Base-by-base conservation (phyloP, 2,113 vertebrate genomes). In the Megaceryle torquata region DNA sequence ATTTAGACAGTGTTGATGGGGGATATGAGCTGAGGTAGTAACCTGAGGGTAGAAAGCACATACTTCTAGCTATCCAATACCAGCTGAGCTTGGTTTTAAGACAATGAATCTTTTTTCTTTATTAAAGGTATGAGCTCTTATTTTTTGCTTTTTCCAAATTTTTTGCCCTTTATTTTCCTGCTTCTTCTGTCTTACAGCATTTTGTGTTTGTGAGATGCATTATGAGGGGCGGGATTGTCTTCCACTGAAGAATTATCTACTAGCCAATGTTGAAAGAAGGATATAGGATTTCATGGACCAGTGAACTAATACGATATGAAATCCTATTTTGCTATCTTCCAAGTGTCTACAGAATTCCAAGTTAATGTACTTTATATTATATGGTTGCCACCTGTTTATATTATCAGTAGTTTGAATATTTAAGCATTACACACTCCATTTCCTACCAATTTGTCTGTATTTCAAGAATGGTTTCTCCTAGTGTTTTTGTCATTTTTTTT, bases 281-380 rank as follows among this genome's bases (percentile, higher is more conserved):
- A 88, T 84, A 53, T 54, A 86, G 77, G 82, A 95, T 97, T 97
- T 96, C 84, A 91, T 93, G 92, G 95, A 68, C 90, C 91, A 96
- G 82, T 22, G 76, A 88, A 69, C 94, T 95, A 85, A 95, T 93
- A 53, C 0, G 15, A 93, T 85, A 81, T 93, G 91, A 96, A 96
- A 97, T 93, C 92, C 93, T 91, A 88, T 97, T 96, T 97, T 82
- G 78, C 69, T 91, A 77, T 91, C 94, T 91, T 95, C 88, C 69
- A 89, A 95, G 78, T 87, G 95, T 89, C 85, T 84, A 64, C 86
- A 91, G 93, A 94, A 92, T 88, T 96, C 92, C 86, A 95, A 69
- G 69, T 91, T 94, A 96, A 97, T 97, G 88, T 93, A 91, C 92
- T 96, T 96, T 91, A 65, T 24, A 85, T 86, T 65, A 90, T 50